Evolutionary conservation across 2,113 vertebrate species (phyloP), one percentile per base, ranked within the genome.

Genomic region (Cromileptes altivelis): DNA sequence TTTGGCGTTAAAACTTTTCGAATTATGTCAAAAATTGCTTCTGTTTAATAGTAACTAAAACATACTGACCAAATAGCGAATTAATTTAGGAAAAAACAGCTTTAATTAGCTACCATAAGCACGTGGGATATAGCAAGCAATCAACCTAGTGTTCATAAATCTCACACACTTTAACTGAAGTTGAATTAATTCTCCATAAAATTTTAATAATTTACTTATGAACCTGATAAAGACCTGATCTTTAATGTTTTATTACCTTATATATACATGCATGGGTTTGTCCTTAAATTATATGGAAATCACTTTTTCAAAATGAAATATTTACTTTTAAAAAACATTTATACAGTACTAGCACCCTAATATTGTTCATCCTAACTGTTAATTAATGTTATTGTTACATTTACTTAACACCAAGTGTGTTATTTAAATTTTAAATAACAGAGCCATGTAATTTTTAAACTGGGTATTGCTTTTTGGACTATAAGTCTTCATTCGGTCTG

Each of bases 401-500:
- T 27, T 45, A 61, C 6, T 25, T 23, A 27, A 47, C n/a, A 53
- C 4, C 1, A 40, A 13, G 2, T 63, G 63, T 11, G 13, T 14
- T 4, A 33, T 52, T 47, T 49, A 11, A 58, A 58, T 53, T 37
- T 72, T 68, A 9, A 53, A 14, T 42, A 37, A 68, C 9, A 57
- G 13, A 30, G 15, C 30, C 49, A 53, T 69, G 14, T 37, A 8
- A 49, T 72, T 72, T 40, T n/a, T 37, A 73, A 69, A 45, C 67
- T 47, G 49, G 8, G 6, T 18, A 15, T 13, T 63, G 12, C 49
- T 61, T 23, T 78, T 56, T 75, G 10, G n/a, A n/a, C 12, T 56
- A n/a, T 42, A 79, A 58, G 57, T 85, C 23, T 23, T 64, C 42
- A n/a, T 25, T 49, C 40, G 40, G 19, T 56, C 6, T 53, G 15